Evolutionary conservation across 2,888 invertebrate species (phyloP), one percentile per base, ranked within the genome.

Genomic region (Leptinotarsa peninsularis): DNA sequence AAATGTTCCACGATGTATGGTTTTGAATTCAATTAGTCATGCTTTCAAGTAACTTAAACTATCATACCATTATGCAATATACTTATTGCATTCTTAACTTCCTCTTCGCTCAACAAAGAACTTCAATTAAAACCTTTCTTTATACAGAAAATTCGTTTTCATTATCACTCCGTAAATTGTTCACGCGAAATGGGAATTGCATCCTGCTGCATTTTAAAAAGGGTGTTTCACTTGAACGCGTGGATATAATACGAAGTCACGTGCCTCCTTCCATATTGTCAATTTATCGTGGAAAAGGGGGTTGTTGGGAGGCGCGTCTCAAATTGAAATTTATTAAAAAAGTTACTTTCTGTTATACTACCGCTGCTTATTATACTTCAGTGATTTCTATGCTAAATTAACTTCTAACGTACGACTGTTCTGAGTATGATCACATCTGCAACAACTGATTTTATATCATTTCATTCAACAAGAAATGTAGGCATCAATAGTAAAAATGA

Each of bases 251-350:
- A 79, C 72, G 49, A 63, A 78, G 82, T 77, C 83, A 82, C 83
- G 83, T 83, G 83, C 23, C 58, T 58, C 58, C 23, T 23, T 72
- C 80, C 74, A 70, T 70, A 75, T 76, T 78, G 78, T 79, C 80
- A 68, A 75, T 76, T 76, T 73, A 80, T 77, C 74, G 79, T 71
- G 70, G 71, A 67, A 43, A 70, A 10, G 76, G 66, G 74, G 71
- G 78, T 71, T 71, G 75, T 73, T 76, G 67, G 76, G 71, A 77
- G 78, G 76, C 77, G 76, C 78, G 79, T 76, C 72, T 76, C 76
- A 76, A 79, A 82, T 79, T 80, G 77, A 81, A 82, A 82, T 82
- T 81, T 82, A 81, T 82, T 82, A 82, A 82, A 82, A 81, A 82
- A 81, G 79, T 81, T 81, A 80, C 79, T 78, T 77, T 71, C 67